Evolutionary conservation across 1,140 invertebrate species (phyloP).

Genomic region (Anastrepha ludens): DNA sequence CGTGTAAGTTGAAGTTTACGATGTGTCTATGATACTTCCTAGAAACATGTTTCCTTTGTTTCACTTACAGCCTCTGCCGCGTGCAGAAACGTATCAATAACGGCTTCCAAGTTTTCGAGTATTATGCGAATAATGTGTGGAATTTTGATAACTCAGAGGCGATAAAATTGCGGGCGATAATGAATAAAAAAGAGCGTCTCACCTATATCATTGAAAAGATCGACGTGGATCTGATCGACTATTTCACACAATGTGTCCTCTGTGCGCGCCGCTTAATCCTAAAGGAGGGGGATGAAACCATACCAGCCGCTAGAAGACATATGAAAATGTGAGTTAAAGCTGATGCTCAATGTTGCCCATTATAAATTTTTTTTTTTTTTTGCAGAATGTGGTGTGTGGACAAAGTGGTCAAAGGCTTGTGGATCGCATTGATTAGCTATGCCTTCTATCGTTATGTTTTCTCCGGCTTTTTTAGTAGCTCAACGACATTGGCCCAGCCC

Average conservation of each 20-base stretch:
- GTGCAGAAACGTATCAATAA: constrained; percentile 86
- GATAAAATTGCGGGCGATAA: constrained; percentile 75
- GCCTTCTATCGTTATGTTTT: constrained; percentile 68
- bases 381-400: constrained; percentile 71
- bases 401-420: constrained; percentile 68
- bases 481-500: constrained; percentile 48
- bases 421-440: constrained; percentile 67
- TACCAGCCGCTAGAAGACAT: constrained; percentile 86
- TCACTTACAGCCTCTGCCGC: constrained; percentile 79
- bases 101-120: constrained; percentile 89
- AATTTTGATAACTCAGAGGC: constrained; percentile 82
- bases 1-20: constrained; percentile 78
- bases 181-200: constrained; percentile 80
- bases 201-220: constrained; percentile 83
- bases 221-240: constrained; percentile 82
- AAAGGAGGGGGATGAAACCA: constrained; percentile 87
- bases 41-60: background rate
- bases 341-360: background rate
- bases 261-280: constrained; percentile 85
- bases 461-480: constrained; percentile 58
- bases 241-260: constrained; percentile 84
- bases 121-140: constrained; percentile 91
- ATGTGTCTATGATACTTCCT: background rate
- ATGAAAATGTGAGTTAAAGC: constrained; percentile 82
- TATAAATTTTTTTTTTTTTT: background rate